Conservation (phyloP, 2,888 invertebrate species). For the Dione juno region DNA sequence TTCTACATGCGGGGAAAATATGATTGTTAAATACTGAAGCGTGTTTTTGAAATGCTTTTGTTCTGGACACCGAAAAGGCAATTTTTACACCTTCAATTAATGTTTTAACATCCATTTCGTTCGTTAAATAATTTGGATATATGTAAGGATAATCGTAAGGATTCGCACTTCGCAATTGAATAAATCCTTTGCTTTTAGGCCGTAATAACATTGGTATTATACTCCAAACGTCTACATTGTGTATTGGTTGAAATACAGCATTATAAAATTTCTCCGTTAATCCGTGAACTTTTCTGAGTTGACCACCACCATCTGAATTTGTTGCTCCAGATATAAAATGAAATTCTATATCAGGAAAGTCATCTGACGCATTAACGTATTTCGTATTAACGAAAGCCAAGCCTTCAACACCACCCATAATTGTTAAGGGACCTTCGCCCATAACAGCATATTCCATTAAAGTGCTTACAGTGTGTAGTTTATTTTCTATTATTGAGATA, state of each 20-base stretch:
- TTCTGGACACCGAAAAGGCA: conserved; percentile 90
- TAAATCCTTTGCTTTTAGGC: conserved; percentile 91
- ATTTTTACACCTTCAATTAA: conserved; percentile 94
- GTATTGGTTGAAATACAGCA: conserved; percentile 88
- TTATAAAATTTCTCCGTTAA: conserved; percentile 89
- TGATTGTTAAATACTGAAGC: conserved; percentile 88
- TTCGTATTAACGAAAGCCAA: conserved; percentile 95
- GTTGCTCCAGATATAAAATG: conserved; percentile 95
- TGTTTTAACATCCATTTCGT: conserved; percentile 90
- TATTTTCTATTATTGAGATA: conserved; percentile 90
- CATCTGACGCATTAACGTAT: conserved; percentile 89
- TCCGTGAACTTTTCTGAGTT: conserved; percentile 91
- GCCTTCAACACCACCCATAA: conserved; percentile 94
- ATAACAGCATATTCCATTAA: conserved; percentile 92
- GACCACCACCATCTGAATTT: conserved; percentile 92
- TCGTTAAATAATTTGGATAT: conserved; percentile 94
- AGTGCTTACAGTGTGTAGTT: conserved; percentile 90
- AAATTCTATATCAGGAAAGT: conserved; percentile 95
- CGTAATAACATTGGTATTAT: conserved; percentile 92
- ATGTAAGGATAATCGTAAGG: conserved; percentile 95
- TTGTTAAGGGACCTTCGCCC: conserved; percentile 92
- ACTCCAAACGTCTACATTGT: conserved; percentile 91
- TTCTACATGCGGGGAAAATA: conserved; percentile 90
- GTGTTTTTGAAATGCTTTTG: conserved; percentile 88
- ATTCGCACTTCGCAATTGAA: conserved; percentile 91